phyloP scores from a whole-genome alignment of 2,888 invertebrate species.

The Gortyna flavago region DNA sequence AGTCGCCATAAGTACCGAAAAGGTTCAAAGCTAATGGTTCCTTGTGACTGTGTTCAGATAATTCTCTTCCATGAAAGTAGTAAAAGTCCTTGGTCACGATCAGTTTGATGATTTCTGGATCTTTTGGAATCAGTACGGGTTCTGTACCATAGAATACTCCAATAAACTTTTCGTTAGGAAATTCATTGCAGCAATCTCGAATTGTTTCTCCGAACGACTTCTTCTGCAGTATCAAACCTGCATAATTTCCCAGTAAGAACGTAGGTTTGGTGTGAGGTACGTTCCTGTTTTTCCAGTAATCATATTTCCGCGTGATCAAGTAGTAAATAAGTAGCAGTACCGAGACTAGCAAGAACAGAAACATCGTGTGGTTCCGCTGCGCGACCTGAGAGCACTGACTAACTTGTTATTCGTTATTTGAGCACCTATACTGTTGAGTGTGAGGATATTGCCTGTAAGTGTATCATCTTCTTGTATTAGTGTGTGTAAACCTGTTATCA shows the following conservation, averaged over 20 bases:
- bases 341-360: slow-evolving; percentile 35
- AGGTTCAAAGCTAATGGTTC: slow-evolving; percentile 57
- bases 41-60: slow-evolving; percentile 60
- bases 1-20: slow-evolving; percentile 56
- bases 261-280: slow-evolving; percentile 64
- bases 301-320: slow-evolving; percentile 50
- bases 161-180: slow-evolving; percentile 70
- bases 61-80: slow-evolving; percentile 72
- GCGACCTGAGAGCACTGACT: slow-evolving; percentile 14
- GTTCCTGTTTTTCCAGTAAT: slow-evolving; percentile 70
- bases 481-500: slow-evolving; percentile 31
- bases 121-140: slow-evolving; percentile 72
- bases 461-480: not conserved
- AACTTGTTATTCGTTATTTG: not conserved
- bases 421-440: not conserved
- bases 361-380: slow-evolving; percentile 36
- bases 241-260: slow-evolving; percentile 72
- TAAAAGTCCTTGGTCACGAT: slow-evolving; percentile 66
- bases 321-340: slow-evolving; percentile 40
- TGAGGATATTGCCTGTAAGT: not conserved
- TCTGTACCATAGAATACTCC: slow-evolving; percentile 74
- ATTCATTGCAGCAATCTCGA: slow-evolving; percentile 68
- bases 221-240: slow-evolving; percentile 62
- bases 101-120: slow-evolving; percentile 72
- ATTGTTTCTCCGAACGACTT: slow-evolving; percentile 51